These are phyloP conservation scores for Entelurus aequoreus DNA, from an alignment of 2,113 vertebrate genomes.

Conservation along the genomic window DNA sequence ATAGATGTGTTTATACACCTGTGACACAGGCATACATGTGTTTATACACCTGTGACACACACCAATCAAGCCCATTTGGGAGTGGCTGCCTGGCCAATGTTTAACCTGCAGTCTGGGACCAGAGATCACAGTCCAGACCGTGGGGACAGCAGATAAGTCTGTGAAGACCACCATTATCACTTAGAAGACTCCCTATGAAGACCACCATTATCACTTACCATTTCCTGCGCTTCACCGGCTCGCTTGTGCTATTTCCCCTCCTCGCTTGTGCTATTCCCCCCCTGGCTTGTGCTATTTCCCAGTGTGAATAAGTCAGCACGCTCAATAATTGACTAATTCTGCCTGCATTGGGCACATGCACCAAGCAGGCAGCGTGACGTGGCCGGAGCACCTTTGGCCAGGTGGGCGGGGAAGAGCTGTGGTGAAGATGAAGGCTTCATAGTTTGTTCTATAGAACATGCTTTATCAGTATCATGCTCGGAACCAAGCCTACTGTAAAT, in stretches of 20 bases:
- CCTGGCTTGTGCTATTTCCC: constrained; percentile 22
- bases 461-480: too few species aligned
- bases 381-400: constrained; percentile 7
- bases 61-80: constrained; percentile 9
- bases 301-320: constrained; percentile 50
- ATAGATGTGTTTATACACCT: too few species aligned
- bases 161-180: too few species aligned
- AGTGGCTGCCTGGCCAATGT: constrained; percentile 40
- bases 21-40: not conserved
- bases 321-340: constrained; percentile 60
- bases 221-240: constrained; percentile 35
- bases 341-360: constrained; percentile 19
- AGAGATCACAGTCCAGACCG: constrained; percentile 51
- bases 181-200: not conserved
- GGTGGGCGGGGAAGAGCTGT: not conserved
- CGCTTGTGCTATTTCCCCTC: constrained; percentile 16
- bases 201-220: not conserved
- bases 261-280: too few species aligned
- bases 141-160: not conserved
- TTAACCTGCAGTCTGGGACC: constrained; percentile 47
- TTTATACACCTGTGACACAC: not conserved
- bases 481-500: too few species aligned
- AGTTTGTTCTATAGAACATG: too few species aligned
- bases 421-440: too few species aligned
- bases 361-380: constrained; percentile 25